A percentile compares a stretch with the other conserved stretches of the same genome.
These are phyloP conservation scores for Eulacestoma nigropectus DNA, from an alignment of 2,113 vertebrate genomes.

Conservation along the genomic window DNA sequence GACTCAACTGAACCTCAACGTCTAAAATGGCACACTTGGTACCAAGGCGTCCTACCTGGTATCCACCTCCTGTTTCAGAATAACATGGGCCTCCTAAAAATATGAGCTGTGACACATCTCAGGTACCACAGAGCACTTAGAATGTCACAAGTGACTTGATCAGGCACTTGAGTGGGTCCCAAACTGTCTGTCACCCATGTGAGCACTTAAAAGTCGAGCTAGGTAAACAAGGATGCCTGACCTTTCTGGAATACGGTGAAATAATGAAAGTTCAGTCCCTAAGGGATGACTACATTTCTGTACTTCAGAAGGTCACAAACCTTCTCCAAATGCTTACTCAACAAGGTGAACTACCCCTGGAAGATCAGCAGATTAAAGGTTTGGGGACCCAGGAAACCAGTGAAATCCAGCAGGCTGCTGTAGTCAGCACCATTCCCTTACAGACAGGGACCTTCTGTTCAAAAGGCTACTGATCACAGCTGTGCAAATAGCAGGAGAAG, in stretches of 20 bases:
- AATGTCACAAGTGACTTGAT: neutral
- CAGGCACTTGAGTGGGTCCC: neutral
- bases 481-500: neutral
- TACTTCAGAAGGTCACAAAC: neutral
- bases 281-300: neutral
- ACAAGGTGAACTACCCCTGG: neutral
- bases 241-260: neutral
- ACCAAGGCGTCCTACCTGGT: neutral
- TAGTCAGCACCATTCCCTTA: neutral
- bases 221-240: neutral
- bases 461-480: neutral
- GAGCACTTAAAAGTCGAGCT: neutral
- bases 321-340: neutral
- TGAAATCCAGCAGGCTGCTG: neutral
- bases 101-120: neutral
- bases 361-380: neutral
- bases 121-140: neutral
- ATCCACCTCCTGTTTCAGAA: neutral
- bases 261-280: neutral
- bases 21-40: neutral
- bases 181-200: neutral
- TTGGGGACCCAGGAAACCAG: neutral
- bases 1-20: neutral
- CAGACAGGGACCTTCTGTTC: neutral
- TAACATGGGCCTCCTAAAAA: neutral